phyloP scores from a whole-genome alignment of 92 coral and sea anemone genomes.

The Galaxea fascicularis region DNA sequence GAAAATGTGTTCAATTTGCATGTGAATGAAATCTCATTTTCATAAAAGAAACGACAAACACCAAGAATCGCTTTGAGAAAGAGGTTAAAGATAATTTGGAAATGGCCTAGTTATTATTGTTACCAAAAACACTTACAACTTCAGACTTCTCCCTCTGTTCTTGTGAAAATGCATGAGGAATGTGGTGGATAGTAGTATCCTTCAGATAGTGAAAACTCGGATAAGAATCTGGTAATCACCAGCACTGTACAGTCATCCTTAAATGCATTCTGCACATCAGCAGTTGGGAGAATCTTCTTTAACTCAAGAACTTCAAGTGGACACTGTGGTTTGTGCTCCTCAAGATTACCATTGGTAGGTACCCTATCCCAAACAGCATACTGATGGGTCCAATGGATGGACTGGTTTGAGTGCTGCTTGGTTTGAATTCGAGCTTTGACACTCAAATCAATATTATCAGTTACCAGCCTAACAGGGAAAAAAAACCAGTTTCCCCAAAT shows the following conservation, averaged over 20 bases:
- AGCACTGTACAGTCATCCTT: constrained; percentile 61
- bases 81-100: too few species aligned
- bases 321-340: constrained; percentile 39
- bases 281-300: constrained; percentile 57
- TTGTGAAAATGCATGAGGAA: too few species aligned
- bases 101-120: too few species aligned
- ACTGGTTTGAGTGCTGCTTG: too few species aligned
- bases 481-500: constrained; percentile 4
- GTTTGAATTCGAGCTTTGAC: constrained; percentile 52
- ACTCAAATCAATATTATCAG: constrained; percentile 63
- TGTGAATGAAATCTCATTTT: too few species aligned
- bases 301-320: constrained; percentile 48
- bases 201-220: constrained; percentile 42
- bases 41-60: too few species aligned
- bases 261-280: constrained; percentile 51
- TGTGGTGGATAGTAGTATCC: constrained; percentile 55
- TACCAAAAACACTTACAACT: constrained; percentile 16
- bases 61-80: too few species aligned
- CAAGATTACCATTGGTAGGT: constrained; percentile 43
- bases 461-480: constrained; percentile 45
- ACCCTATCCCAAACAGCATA: constrained; percentile 46
- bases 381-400: constrained; percentile 77
- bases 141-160: constrained; percentile 21
- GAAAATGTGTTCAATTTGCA: too few species aligned
- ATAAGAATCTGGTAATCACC: constrained; percentile 61